A percentile compares a stretch with the other conserved stretches of the same genome.
These are phyloP conservation scores for Drosophila tsacasi DNA, from an alignment of 1,140 invertebrate species.

Conservation along the genomic window DNA sequence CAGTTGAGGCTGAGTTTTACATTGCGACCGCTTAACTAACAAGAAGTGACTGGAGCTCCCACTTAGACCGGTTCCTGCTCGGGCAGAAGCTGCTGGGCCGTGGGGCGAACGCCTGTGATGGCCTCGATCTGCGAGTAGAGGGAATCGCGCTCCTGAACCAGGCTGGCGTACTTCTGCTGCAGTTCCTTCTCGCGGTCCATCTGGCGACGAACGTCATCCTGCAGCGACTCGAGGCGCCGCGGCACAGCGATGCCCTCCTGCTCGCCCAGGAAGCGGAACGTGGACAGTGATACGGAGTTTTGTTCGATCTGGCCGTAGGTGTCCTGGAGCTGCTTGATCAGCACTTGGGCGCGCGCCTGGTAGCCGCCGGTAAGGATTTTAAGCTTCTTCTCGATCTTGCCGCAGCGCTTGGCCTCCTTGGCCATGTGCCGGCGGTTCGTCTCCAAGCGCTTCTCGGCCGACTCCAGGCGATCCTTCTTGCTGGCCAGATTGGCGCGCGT, in stretches of 20 bases:
- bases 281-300: conserved; percentile 94
- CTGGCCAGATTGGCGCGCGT: conserved; percentile 97
- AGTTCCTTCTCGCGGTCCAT: conserved; percentile 95
- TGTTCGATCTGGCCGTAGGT: conserved; percentile 96
- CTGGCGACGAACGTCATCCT: conserved; percentile 97
- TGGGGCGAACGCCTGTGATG: conserved; percentile 53
- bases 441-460: conserved; percentile 95
- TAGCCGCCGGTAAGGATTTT: conserved; percentile 97
- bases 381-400: conserved; percentile 99
- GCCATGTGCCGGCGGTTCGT: conserved; percentile 97
- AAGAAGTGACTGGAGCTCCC: background rate
- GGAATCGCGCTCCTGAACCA: conserved; percentile 67
- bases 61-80: conserved; percentile 37
- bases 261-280: conserved; percentile 95
- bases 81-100: conserved; percentile 48
- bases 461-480: conserved; percentile 98
- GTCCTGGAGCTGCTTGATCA: conserved; percentile 96
- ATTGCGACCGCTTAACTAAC: conserved; percentile 3
- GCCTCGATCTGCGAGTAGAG: conserved; percentile 57
- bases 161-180: conserved; percentile 87
- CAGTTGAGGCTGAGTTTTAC: background rate
- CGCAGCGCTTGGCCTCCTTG: conserved; percentile 97
- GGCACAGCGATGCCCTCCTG: conserved; percentile 97
- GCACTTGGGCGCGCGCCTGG: conserved; percentile 92
- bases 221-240: conserved; percentile 93